These are phyloP conservation scores for Acleris cristana DNA, from an alignment of 2,888 invertebrate genomes.

Conservation along the genomic window DNA sequence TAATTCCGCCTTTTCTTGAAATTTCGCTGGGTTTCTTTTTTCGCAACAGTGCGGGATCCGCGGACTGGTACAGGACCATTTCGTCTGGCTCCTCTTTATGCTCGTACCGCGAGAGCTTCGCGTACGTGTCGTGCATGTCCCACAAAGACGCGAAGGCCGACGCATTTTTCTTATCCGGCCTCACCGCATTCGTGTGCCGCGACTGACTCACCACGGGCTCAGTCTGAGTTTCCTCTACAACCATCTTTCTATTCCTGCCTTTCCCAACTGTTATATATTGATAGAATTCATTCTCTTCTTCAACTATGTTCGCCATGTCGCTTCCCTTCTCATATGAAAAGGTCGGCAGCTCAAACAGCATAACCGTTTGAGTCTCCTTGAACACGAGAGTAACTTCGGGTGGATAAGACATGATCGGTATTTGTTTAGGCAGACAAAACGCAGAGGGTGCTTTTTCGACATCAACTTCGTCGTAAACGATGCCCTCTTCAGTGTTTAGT, in stretches of 20 bases:
- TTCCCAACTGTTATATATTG: slow-evolving; percentile 87
- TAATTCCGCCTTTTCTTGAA: slow-evolving; percentile 47
- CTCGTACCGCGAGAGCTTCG: slow-evolving; percentile 62
- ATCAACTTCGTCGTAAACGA: slow-evolving; percentile 51
- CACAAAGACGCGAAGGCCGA: slow-evolving; percentile 88
- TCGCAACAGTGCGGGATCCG: slow-evolving; percentile 60
- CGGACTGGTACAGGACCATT: slow-evolving; percentile 75
- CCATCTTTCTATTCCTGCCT: slow-evolving; percentile 86
- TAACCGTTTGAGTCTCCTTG: slow-evolving; percentile 86
- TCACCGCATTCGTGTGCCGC: slow-evolving; percentile 84
- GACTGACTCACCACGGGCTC: slow-evolving; percentile 84
- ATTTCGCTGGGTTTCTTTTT: slow-evolving; percentile 47
- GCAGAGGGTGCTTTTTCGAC: slow-evolving; percentile 71
- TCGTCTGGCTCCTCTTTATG: slow-evolving; percentile 67
- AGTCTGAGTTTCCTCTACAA: slow-evolving; percentile 89
- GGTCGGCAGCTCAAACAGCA: slow-evolving; percentile 86
- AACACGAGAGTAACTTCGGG: slow-evolving; percentile 85
- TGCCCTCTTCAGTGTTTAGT: slow-evolving; percentile 69
- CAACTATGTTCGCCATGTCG: slow-evolving; percentile 81
- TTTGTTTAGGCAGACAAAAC: slow-evolving; percentile 65
- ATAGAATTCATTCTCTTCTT: slow-evolving; percentile 87
- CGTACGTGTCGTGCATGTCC: slow-evolving; percentile 90
- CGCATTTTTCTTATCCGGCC: slow-evolving; percentile 81
- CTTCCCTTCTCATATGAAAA: slow-evolving; percentile 85
- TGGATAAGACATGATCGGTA: slow-evolving; percentile 71